Conservation (phyloP, 2,797 vertebrate genomes). For the Eupleurogrammus muticus region DNA sequence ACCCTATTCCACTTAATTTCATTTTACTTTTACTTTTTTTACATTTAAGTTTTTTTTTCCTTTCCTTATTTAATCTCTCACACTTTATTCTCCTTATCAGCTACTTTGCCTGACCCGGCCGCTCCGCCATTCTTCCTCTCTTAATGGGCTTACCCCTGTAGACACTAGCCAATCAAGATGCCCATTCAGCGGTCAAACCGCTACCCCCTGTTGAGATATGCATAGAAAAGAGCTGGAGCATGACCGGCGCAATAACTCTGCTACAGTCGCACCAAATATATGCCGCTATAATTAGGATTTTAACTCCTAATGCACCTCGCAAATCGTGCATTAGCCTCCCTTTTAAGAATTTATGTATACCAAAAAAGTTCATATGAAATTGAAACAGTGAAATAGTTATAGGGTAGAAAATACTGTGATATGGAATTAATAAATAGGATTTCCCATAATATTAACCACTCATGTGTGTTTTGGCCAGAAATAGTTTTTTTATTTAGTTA, state of each 20-base stretch:
- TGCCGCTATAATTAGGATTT: slow-evolving; percentile 45
- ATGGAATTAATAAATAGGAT: slow-evolving; percentile 5
- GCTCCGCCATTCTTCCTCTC: slow-evolving; percentile 65
- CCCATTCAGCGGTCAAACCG: slow-evolving; percentile 73
- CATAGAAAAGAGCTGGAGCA: slow-evolving; percentile 47
- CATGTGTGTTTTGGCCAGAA: background rate
- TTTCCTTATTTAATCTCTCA: slow-evolving; percentile 67
- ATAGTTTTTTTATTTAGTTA: background rate
- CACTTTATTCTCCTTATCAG: slow-evolving; percentile 69
- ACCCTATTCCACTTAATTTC: slow-evolving; percentile 62
- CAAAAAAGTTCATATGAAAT: background rate
- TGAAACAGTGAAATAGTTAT: background rate
- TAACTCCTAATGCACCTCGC: slow-evolving; percentile 15
- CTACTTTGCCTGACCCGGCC: slow-evolving; percentile 67
- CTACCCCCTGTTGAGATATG: slow-evolving; percentile 61
- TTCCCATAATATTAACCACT: background rate
- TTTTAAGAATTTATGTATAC: slow-evolving; percentile 5
- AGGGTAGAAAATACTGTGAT: background rate
- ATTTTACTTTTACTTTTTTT: slow-evolving; percentile 70
- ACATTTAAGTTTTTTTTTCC: slow-evolving; percentile 49
- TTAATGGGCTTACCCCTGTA: slow-evolving; percentile 75
- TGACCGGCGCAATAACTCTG: slow-evolving; percentile 71
- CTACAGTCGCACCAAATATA: slow-evolving; percentile 42
- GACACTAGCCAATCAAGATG: slow-evolving; percentile 73
- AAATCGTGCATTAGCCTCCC: background rate